These are phyloP conservation scores for Tetragnatha montana DNA, from an alignment of 2,888 invertebrate genomes.

Conservation along the genomic window DNA sequence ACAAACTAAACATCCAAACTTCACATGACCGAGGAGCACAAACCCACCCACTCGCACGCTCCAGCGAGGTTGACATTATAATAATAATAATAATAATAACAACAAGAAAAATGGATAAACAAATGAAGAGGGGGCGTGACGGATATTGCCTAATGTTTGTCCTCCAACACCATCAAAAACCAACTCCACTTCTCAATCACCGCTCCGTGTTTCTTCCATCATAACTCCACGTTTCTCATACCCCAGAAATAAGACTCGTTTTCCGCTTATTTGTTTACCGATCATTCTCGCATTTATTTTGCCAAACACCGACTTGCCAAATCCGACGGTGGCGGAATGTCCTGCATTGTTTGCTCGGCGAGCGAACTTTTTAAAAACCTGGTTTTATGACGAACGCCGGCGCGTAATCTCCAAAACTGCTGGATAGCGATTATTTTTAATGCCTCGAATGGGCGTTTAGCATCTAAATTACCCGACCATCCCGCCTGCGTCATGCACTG, in stretches of 20 bases:
- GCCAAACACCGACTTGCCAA: not conserved
- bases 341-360: not conserved
- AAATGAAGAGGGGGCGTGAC: too few relatives aligned
- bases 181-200: too few relatives aligned
- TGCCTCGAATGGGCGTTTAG: conserved; percentile 30
- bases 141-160: too few relatives aligned
- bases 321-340: not conserved
- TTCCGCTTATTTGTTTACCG: not conserved
- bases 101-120: too few relatives aligned
- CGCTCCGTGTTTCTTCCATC: too few relatives aligned
- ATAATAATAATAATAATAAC: too few relatives aligned
- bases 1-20: too few relatives aligned
- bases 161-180: too few relatives aligned
- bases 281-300: not conserved
- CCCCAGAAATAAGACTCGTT: not conserved
- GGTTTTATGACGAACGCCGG: conserved; percentile 40
- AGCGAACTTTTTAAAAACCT: conserved; percentile 29
- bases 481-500: conserved; percentile 20
- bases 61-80: too few relatives aligned
- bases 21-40: too few relatives aligned
- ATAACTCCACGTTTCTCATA: not conserved
- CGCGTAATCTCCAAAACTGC: conserved; percentile 15
- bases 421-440: conserved; percentile 52
- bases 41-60: too few relatives aligned
- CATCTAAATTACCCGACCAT: conserved; percentile 33